phyloP scores from a whole-genome alignment of 2,888 invertebrate species.

The Cheiracanthium punctorium region DNA sequence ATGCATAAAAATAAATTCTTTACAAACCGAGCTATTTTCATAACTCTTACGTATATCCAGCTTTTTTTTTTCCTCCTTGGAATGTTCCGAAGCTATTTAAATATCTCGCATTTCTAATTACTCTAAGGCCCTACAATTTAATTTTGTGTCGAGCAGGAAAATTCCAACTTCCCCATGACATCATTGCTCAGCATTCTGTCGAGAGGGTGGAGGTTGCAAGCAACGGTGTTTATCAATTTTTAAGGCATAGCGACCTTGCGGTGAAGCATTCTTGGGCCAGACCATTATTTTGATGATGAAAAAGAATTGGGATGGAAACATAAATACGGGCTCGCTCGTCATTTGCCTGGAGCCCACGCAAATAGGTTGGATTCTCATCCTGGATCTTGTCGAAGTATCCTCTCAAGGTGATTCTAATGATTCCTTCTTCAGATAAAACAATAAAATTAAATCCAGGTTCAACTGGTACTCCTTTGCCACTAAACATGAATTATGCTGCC shows the following conservation, averaged over 20 bases:
- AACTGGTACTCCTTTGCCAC: too few relatives aligned
- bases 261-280: neutral
- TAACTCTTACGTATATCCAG: too few relatives aligned
- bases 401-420: neutral
- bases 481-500: too few relatives aligned
- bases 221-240: neutral
- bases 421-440: too few relatives aligned
- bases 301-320: constrained; percentile 3
- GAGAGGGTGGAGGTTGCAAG: neutral
- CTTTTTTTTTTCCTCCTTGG: too few relatives aligned
- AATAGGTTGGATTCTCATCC: neutral
- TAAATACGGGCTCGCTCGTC: constrained; percentile 7
- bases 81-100: too few relatives aligned
- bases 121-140: neutral
- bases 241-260: neutral
- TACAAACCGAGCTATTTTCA: too few relatives aligned
- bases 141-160: neutral
- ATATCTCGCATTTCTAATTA: neutral
- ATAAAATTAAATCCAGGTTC: too few relatives aligned
- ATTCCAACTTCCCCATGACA: neutral
- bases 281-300: neutral
- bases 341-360: neutral
- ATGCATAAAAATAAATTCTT: too few relatives aligned
- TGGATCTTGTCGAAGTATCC: neutral
- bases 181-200: neutral